These are phyloP conservation scores for Gymnocypris eckloni DNA, from an alignment of 2,797 vertebrate genomes.

Conservation along the genomic window DNA sequence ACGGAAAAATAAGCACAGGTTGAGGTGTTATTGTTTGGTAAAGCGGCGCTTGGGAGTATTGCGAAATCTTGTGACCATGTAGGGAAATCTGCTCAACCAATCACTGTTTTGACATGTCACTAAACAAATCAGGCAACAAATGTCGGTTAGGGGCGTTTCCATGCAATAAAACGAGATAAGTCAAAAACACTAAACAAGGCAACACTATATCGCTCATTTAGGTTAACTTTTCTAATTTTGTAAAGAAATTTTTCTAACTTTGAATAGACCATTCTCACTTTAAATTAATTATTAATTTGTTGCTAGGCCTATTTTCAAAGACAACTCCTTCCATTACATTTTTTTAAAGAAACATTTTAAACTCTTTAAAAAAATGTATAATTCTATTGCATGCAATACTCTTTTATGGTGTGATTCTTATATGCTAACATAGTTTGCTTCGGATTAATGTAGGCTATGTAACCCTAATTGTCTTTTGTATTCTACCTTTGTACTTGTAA, in stretches of 20 bases:
- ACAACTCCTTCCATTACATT: too few relatives aligned
- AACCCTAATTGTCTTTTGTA: neutral
- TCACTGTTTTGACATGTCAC: conserved; percentile 41
- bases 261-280: neutral
- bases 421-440: neutral
- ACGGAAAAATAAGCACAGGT: conserved; percentile 58
- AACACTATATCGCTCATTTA: neutral
- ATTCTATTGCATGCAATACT: neutral
- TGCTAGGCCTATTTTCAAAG: neutral
- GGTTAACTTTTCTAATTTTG: neutral
- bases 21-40: conserved; percentile 82
- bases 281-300: neutral
- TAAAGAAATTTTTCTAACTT: neutral
- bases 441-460: neutral
- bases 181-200: conserved; percentile 33
- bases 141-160: conserved; percentile 59
- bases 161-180: conserved; percentile 68
- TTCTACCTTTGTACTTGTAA: neutral
- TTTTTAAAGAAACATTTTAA: too few relatives aligned
- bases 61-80: conserved; percentile 83
- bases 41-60: conserved; percentile 73
- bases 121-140: conserved; percentile 60
- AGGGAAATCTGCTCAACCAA: conserved; percentile 77
- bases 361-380: too few relatives aligned
- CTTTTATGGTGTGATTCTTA: too few relatives aligned